Percentiles rank a stretch among this genome's conserved stretches.
phyloP scores from a whole-genome alignment of 1,140 invertebrate genomes.

The Drosophila prosaltans region DNA sequence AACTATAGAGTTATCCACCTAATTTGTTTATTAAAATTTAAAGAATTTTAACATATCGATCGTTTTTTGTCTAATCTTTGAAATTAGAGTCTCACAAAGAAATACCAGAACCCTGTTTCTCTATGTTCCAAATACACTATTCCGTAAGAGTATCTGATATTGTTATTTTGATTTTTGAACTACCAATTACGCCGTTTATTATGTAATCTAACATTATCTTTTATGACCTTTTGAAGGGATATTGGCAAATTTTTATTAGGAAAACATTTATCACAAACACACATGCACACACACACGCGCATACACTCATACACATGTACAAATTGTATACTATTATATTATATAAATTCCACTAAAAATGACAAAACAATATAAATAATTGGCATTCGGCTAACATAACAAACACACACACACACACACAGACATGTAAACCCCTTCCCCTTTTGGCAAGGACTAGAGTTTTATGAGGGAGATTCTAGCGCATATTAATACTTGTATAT shows the following conservation, averaged over 20 bases:
- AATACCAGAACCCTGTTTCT: too few relatives aligned
- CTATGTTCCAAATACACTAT: too few relatives aligned
- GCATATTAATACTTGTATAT: conserved; percentile 41
- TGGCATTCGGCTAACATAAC: conserved; percentile 32
- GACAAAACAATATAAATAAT: conserved; percentile 66
- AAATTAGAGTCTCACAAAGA: too few relatives aligned
- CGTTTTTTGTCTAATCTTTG: too few relatives aligned
- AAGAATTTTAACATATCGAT: too few relatives aligned
- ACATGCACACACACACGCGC: not conserved
- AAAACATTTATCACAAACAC: conserved; percentile 5
- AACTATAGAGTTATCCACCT: too few relatives aligned
- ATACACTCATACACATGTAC: conserved; percentile 15
- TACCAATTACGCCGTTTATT: not conserved
- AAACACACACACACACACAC: not conserved
- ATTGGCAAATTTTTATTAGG: conserved; percentile 5
- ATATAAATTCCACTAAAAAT: conserved; percentile 57
- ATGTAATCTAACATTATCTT: not conserved
- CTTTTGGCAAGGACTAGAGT: conserved; percentile 20
- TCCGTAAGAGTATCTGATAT: not conserved
- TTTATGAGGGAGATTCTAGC: conserved; percentile 38
- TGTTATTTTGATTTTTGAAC: not conserved
- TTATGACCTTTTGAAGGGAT: conserved; percentile 4
- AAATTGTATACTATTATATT: conserved; percentile 42
- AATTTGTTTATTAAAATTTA: too few relatives aligned
- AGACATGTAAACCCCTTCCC: not conserved